Percentiles rank a stretch among this genome's conserved stretches.
Evolutionary conservation across 37 sponge, comb jelly and placozoan species (phyloP).

Genomic region (Aplysina aerophoba): DNA sequence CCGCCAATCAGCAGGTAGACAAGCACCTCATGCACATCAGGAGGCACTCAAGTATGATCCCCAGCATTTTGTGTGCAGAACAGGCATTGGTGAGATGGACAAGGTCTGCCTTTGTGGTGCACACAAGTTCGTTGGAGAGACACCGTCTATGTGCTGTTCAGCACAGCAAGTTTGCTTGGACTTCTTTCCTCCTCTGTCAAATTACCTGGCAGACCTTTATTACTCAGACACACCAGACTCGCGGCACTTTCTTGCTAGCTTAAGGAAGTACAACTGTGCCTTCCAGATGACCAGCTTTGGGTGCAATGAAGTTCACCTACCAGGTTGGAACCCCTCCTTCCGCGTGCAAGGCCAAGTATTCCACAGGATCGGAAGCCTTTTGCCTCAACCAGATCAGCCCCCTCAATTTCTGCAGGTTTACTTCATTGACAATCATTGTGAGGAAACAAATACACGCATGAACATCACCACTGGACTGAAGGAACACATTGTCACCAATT

Average conservation of each 20-base stretch:
- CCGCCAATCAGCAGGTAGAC: no score
- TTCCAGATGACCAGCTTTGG: not conserved
- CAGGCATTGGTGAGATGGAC: no score
- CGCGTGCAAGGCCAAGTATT: not conserved
- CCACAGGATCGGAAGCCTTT: not conserved
- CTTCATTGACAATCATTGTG: slow-evolving; percentile 14
- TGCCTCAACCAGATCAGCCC: slow-evolving; percentile 30
- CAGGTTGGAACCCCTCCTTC: not conserved
- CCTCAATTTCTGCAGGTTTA: slow-evolving; percentile 36
- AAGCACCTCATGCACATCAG: no score
- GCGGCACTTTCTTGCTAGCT: not conserved
- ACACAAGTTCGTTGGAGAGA: no score
- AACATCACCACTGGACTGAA: not conserved
- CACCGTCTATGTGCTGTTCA: no score
- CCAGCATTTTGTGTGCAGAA: no score
- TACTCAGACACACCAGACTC: no score
- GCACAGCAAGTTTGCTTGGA: no score
- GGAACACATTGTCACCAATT: not conserved
- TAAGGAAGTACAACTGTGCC: not conserved
- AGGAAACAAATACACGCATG: not conserved
- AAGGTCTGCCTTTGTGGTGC: no score
- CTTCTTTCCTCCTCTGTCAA: no score
- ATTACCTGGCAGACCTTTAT: no score
- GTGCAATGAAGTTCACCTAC: not conserved
- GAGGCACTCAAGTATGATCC: no score